A percentile compares a stretch with the other conserved stretches of the same genome.
These are phyloP conservation scores for Phaenicophaeus curvirostris DNA, from an alignment of 2,797 vertebrate genomes.

Conservation along the genomic window DNA sequence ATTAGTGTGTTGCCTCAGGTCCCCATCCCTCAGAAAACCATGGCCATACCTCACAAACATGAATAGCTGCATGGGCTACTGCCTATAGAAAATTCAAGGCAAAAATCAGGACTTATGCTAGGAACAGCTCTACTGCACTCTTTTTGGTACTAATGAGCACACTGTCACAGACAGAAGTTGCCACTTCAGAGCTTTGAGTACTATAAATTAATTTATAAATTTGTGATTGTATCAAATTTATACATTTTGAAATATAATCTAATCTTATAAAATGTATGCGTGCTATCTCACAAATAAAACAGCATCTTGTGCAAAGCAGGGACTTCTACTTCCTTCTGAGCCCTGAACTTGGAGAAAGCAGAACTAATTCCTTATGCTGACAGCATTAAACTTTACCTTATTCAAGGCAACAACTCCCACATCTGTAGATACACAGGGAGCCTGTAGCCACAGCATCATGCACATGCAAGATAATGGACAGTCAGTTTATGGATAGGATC, in stretches of 20 bases:
- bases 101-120: not conserved
- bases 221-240: not conserved
- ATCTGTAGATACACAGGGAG: not conserved
- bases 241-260: not conserved
- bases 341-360: not conserved
- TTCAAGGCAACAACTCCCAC: not conserved
- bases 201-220: not conserved
- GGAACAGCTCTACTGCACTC: not conserved
- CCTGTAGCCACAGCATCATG: not conserved
- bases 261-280: not conserved
- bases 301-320: not conserved
- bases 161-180: not conserved
- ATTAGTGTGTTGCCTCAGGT: not conserved
- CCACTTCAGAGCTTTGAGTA: not conserved
- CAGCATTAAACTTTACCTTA: not conserved
- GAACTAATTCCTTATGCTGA: not conserved
- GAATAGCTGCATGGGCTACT: not conserved
- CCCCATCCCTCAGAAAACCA: not conserved
- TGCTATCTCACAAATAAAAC: not conserved
- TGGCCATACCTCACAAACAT: not conserved
- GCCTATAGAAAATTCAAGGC: not conserved
- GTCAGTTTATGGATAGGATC: not conserved
- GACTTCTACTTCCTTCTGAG: not conserved
- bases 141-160: not conserved
- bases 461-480: not conserved